Conservation (phyloP, 2,113 vertebrate species). For the Daboia siamensis region DNA sequence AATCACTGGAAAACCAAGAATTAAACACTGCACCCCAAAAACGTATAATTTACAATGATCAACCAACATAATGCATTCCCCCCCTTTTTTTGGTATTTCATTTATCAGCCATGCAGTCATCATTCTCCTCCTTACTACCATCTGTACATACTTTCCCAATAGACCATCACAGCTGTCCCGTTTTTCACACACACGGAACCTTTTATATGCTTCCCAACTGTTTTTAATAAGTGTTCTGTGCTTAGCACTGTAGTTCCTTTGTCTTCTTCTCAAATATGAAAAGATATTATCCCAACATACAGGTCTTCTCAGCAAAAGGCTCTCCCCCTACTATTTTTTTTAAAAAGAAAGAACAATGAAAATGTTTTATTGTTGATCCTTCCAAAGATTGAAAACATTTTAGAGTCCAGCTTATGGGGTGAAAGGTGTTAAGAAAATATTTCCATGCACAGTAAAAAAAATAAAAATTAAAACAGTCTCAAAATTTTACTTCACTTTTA, state of each 20-base stretch:
- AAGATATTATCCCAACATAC: constrained; percentile 61
- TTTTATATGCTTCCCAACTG: constrained; percentile 71
- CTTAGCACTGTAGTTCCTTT: constrained; percentile 62
- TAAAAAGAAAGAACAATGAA: constrained; percentile 12
- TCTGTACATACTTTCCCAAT: constrained; percentile 77
- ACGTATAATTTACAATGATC: constrained; percentile 59
- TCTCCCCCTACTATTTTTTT: background rate
- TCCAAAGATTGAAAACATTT: background rate
- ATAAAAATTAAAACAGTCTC: constrained; percentile 11
- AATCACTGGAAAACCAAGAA: constrained; percentile 43
- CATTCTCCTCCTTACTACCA: constrained; percentile 68
- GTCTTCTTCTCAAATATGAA: constrained; percentile 55
- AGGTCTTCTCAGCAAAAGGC: constrained; percentile 40
- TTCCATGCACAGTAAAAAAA: constrained; percentile 46
- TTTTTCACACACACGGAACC: constrained; percentile 73
- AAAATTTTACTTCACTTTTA: background rate
- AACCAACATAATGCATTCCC: constrained; percentile 57
- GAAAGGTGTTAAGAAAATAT: background rate
- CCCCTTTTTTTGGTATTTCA: constrained; percentile 52
- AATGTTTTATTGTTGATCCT: constrained; percentile 36
- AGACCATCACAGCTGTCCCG: constrained; percentile 78
- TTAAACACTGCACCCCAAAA: constrained; percentile 52
- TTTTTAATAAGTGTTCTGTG: constrained; percentile 69
- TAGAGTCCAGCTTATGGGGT: background rate
- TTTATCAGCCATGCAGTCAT: constrained; percentile 64